Percentiles rank a stretch among this genome's conserved stretches.
Conservation (phyloP, 2,113 vertebrate species). For the Parotia lawesii region DNA sequence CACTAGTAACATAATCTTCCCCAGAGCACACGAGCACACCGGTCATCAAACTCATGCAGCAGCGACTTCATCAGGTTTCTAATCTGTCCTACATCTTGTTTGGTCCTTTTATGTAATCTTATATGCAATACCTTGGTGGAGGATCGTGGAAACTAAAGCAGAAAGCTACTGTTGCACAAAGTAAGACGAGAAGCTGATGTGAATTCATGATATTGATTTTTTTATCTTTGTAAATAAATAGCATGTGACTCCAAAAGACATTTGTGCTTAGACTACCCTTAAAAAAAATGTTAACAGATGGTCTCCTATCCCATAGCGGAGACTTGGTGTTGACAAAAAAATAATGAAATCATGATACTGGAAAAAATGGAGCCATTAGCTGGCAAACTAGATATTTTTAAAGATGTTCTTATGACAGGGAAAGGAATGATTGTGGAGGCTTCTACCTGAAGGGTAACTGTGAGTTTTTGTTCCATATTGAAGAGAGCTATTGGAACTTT, state of each 20-base stretch:
- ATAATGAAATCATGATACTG: background rate
- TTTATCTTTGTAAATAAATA: conserved; percentile 47
- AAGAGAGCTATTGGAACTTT: background rate
- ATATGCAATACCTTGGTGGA: background rate
- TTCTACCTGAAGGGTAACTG: background rate
- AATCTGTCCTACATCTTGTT: conserved; percentile 51
- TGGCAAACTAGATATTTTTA: background rate
- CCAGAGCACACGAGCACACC: background rate
- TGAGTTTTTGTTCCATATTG: background rate
- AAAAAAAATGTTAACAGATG: conserved; percentile 45
- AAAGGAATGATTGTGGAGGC: background rate
- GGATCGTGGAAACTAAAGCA: conserved; percentile 32
- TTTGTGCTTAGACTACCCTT: conserved; percentile 11
- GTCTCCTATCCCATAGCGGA: conserved; percentile 23
- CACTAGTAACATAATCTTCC: background rate
- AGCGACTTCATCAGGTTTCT: conserved; percentile 18
- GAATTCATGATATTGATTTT: conserved; percentile 40
- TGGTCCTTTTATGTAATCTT: conserved; percentile 36
- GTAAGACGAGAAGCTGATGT: conserved; percentile 38
- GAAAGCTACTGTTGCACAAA: conserved; percentile 39
- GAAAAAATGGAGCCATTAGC: background rate
- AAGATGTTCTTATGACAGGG: background rate
- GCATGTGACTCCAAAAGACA: conserved; percentile 4
- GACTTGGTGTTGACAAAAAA: conserved; percentile 18
- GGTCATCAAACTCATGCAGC: background rate